Base-by-base conservation (phyloP, 2,113 vertebrate genomes). In the Mohoua ochrocephala region DNA sequence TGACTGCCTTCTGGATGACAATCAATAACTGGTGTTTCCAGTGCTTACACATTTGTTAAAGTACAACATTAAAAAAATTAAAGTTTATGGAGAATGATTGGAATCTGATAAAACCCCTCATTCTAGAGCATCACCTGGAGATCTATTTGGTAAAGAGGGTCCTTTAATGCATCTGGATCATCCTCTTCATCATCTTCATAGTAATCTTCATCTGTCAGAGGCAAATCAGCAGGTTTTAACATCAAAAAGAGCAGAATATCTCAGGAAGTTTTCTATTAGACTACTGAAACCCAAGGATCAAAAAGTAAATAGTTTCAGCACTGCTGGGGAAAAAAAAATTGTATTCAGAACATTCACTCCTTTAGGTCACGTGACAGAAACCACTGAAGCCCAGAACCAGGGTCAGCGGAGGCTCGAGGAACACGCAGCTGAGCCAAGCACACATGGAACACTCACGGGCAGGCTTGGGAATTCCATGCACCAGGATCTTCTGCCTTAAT, bases 131-230 rank as follows among this genome's bases (percentile, higher is more conserved):
- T 98, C 97, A 99, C 99, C 98, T 99, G 99, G 61, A 99, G 98
- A 80, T 99, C 99, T 93, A 99, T 98, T 97, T 98, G 99, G 96
- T 99, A 99, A 92, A 99, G 98, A 57, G 99, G 99, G 95, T 99
- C 99, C 97, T 99, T 99, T 96, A 99, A 98, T 49, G 99, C 99
- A 94, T 99, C 99, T 21, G 99, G 99, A 97, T 99, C 99, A 3
- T 99, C 99, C 56, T 99, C 99, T 84, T 99, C 99, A 84, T 99
- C 99, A 64, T 99, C 99, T 95, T 99, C 99, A 78, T 99, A 99
- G 97, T 99, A 99, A 97, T 99, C 99, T 33, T 99, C 99, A 97
- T 99, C 99, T 99, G 95, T 90, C 21, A 96, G 88, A 79, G 44
- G 97, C 17, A 97, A 97, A 68, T 54, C 56, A 90, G 70, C 13